These are phyloP conservation scores for Sciurus niger DNA, from an alignment of 2,113 vertebrate genomes.

Conservation along the genomic window DNA sequence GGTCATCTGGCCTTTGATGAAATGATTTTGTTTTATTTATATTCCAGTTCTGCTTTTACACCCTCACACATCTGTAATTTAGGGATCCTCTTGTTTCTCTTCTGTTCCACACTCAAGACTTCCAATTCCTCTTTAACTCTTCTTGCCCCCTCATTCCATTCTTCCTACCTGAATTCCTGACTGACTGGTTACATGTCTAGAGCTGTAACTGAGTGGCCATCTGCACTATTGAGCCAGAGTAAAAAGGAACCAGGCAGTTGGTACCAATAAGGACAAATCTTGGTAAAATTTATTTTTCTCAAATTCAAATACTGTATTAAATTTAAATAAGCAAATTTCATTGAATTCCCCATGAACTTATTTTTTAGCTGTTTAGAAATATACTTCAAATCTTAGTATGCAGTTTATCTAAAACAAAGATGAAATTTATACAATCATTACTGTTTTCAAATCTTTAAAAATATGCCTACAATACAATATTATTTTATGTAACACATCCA, in stretches of 20 bases:
- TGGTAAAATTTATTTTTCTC: conserved; percentile 19
- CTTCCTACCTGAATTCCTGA: background rate
- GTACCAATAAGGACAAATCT: background rate
- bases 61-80: background rate
- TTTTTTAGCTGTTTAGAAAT: conserved; percentile 19
- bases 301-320: conserved; percentile 22
- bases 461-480: background rate
- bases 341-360: background rate
- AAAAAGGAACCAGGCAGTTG: background rate
- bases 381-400: background rate
- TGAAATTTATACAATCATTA: conserved; percentile 24
- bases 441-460: background rate
- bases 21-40: background rate
- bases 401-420: conserved; percentile 34
- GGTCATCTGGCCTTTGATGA: background rate
- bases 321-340: conserved; percentile 31
- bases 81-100: background rate
- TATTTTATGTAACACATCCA: conserved; percentile 22
- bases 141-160: background rate
- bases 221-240: background rate
- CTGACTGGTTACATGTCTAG: background rate
- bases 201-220: background rate
- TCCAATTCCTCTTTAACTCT: background rate
- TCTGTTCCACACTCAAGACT: background rate
- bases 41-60: background rate